These are phyloP conservation scores for Oryzias woworae DNA, from an alignment of 2,113 vertebrate genomes.

Conservation along the genomic window DNA sequence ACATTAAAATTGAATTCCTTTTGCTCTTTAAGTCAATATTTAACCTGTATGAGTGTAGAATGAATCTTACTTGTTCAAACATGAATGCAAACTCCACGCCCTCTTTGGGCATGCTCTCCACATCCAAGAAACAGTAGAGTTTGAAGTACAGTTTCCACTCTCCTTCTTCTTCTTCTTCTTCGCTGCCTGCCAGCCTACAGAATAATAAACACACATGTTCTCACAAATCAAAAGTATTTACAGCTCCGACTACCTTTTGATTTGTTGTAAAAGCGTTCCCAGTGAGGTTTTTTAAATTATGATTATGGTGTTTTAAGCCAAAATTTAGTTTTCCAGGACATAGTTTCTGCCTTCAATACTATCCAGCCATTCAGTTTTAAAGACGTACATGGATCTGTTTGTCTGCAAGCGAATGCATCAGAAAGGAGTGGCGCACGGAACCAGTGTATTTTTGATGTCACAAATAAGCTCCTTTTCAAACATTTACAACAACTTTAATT, in stretches of 20 bases:
- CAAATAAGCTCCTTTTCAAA: no score
- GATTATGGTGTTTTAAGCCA: no score
- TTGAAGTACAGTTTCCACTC: slow-evolving; percentile 93
- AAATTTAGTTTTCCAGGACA: no score
- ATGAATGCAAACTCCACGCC: slow-evolving; percentile 94
- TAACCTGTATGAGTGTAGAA: background rate
- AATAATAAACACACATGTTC: background rate
- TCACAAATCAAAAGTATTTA: background rate
- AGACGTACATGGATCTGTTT: no score
- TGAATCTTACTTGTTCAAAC: slow-evolving; percentile 87
- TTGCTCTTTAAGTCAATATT: background rate
- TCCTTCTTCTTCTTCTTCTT: slow-evolving; percentile 86
- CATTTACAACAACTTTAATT: no score
- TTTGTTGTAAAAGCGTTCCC: no score
- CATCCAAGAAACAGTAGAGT: slow-evolving; percentile 91
- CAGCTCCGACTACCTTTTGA: background rate
- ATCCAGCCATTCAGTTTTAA: no score
- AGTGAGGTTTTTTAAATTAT: no score
- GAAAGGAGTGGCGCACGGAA: no score
- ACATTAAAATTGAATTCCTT: background rate
- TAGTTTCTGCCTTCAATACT: no score
- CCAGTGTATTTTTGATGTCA: no score
- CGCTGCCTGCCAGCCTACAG: slow-evolving; percentile 81
- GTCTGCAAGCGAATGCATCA: no score
- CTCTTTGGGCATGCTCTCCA: slow-evolving; percentile 90